Evolutionary conservation across 2,113 vertebrate genomes (phyloP).

Genomic region (Pelecanoides urinatrix): DNA sequence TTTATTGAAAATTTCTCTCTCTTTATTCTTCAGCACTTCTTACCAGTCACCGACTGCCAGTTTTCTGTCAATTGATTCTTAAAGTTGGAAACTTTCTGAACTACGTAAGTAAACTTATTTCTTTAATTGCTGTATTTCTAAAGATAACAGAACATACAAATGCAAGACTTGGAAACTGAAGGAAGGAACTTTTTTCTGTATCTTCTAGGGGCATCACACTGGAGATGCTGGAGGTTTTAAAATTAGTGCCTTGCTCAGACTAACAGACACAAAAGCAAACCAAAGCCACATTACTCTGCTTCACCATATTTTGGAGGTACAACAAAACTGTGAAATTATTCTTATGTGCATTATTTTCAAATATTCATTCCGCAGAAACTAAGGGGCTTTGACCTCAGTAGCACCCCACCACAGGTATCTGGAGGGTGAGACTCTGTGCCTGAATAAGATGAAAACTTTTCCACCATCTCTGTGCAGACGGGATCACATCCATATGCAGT

Average conservation of each 20-base stretch:
- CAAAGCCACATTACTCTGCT: slow-evolving; percentile 87
- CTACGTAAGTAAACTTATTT: slow-evolving; percentile 79
- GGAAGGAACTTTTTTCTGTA: background rate
- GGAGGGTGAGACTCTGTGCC: background rate
- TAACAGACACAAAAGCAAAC: slow-evolving; percentile 92
- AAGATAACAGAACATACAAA: background rate
- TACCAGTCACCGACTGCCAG: slow-evolving; percentile 78
- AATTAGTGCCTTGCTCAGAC: slow-evolving; percentile 88
- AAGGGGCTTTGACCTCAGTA: background rate
- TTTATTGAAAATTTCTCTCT: background rate
- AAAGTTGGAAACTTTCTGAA: slow-evolving; percentile 96
- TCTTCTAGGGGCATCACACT: slow-evolving; percentile 87
- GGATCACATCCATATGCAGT: background rate
- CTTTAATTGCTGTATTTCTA: background rate
- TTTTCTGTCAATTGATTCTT: slow-evolving; percentile 90
- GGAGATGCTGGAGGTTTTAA: slow-evolving; percentile 92
- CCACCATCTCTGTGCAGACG: fast-evolving
- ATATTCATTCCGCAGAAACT: background rate
- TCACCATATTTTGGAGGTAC: slow-evolving; percentile 93
- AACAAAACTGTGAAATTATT: background rate
- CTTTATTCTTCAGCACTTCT: slow-evolving; percentile 76
- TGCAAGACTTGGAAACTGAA: background rate
- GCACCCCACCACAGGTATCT: background rate
- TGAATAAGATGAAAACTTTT: background rate
- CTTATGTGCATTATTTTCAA: background rate